Evolutionary conservation across 2,113 vertebrate genomes (phyloP).

Genomic region (Salminus brasiliensis): DNA sequence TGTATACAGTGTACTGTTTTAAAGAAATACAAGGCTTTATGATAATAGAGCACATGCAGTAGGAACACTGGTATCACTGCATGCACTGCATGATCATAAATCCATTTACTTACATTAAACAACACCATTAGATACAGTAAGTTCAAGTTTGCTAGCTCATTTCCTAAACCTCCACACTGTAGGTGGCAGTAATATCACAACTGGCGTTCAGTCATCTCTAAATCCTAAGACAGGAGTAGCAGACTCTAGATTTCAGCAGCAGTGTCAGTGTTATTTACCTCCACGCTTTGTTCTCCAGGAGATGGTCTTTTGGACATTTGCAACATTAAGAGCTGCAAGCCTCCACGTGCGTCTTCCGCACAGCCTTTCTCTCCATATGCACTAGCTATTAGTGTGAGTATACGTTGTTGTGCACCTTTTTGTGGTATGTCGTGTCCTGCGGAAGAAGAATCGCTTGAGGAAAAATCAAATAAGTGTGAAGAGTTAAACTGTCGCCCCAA

Average conservation of each 20-base stretch:
- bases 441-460: not conserved
- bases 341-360: not conserved
- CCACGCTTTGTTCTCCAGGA: not conserved
- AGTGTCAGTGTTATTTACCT: not conserved
- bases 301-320: not conserved
- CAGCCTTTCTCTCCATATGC: not conserved
- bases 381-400: not conserved
- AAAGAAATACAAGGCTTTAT: too few species aligned
- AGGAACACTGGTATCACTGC: too few species aligned
- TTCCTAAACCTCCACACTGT: not conserved
- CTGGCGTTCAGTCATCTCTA: not conserved
- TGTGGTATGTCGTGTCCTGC: not conserved
- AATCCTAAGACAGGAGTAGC: not conserved
- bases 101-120: too few species aligned
- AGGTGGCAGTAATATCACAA: not conserved
- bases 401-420: not conserved
- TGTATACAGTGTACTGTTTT: too few species aligned
- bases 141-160: too few species aligned
- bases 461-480: not conserved
- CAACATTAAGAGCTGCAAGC: not conserved
- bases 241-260: too few species aligned
- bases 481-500: not conserved
- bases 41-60: too few species aligned
- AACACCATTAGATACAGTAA: too few species aligned
- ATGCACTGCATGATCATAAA: too few species aligned